Conservation (phyloP, 2,113 vertebrate genomes). For the Thunnus maccoyii region DNA sequence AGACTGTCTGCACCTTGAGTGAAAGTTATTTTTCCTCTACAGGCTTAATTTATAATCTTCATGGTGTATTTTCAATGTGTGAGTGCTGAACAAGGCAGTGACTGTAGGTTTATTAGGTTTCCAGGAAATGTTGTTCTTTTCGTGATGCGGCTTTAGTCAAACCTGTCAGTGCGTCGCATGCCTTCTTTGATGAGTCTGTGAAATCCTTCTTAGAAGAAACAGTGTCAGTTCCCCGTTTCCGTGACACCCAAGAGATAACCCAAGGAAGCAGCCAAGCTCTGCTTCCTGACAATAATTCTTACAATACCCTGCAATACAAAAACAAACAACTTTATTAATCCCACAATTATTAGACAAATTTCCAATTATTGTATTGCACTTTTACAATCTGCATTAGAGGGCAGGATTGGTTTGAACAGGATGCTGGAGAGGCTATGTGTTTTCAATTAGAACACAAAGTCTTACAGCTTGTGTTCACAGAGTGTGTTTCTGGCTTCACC, state of each 20-base stretch:
- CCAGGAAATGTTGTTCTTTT: slow-evolving; percentile 9
- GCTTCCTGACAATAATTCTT: not conserved
- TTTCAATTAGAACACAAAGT: not conserved
- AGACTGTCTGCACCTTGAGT: slow-evolving; percentile 1
- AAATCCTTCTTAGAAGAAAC: slow-evolving; percentile 51
- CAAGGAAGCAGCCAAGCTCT: not conserved
- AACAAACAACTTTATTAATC: too few species aligned
- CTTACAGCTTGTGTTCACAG: not conserved
- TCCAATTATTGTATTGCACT: not conserved
- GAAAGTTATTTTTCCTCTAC: not conserved
- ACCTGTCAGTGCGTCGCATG: slow-evolving; percentile 35
- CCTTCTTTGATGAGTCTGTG: slow-evolving; percentile 21
- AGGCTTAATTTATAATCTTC: not conserved
- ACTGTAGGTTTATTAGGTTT: not conserved
- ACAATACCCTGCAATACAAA: too few species aligned
- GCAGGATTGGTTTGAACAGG: fast-evolving
- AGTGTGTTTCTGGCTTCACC: not conserved
- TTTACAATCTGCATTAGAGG: not conserved
- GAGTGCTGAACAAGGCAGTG: not conserved
- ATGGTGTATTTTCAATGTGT: not conserved
- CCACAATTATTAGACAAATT: not conserved
- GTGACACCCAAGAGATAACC: slow-evolving; percentile 13
- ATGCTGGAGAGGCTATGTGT: not conserved
- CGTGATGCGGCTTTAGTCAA: not conserved
- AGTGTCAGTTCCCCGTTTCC: not conserved